Conservation (phyloP, 2,113 vertebrate species). For the Bubo blakistoni region DNA sequence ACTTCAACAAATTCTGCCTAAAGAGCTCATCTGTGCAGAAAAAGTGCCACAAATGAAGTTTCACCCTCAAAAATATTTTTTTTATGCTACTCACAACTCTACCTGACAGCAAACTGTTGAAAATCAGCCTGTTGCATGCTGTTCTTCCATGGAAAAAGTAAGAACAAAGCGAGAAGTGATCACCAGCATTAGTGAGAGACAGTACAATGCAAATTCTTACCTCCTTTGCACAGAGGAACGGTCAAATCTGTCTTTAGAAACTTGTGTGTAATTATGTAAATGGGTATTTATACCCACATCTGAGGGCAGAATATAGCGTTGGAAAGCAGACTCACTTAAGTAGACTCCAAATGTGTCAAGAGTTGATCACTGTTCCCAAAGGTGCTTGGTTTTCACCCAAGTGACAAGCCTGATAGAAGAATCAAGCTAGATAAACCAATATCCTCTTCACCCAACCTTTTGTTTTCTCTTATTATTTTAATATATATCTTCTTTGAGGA, state of each 20-base stretch:
- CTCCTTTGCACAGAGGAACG: not conserved
- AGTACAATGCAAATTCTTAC: not conserved
- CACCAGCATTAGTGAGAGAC: accelerated
- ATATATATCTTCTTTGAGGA: not conserved
- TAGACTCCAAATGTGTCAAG: not conserved
- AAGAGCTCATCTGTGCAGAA: not conserved
- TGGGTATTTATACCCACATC: not conserved
- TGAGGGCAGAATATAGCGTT: not conserved
- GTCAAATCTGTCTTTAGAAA: not conserved
- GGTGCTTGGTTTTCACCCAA: not conserved
- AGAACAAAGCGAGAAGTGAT: not conserved
- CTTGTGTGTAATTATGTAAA: accelerated
- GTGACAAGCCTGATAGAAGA: not conserved
- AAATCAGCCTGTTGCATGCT: not conserved
- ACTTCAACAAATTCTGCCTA: not conserved
- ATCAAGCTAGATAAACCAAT: not conserved
- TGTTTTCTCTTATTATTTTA: not conserved
- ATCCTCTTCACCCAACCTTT: not conserved
- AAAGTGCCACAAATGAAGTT: not conserved
- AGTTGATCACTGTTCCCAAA: not conserved
- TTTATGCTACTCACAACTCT: not conserved
- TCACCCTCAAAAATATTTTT: not conserved
- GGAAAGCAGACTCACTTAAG: not conserved
- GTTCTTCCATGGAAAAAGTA: not conserved
- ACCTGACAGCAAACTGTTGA: not conserved